phyloP scores from a whole-genome alignment of 2,113 vertebrate species.

The Catharus minimus region DNA sequence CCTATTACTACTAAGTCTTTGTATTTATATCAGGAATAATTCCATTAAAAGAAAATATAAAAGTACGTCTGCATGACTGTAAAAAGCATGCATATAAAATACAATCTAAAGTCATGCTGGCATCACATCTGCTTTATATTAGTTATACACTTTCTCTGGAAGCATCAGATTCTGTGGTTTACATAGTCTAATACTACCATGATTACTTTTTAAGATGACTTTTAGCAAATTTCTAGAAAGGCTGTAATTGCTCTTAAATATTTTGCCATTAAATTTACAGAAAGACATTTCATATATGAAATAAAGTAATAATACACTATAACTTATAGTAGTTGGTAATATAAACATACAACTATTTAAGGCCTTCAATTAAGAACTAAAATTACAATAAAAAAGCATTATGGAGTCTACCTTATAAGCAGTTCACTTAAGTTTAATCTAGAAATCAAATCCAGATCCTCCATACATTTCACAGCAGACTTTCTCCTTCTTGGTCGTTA shows the following conservation, averaged over 20 bases:
- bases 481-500: neutral
- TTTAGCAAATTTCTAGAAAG: neutral
- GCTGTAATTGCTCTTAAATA: neutral
- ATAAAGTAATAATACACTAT: neutral
- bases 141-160: neutral
- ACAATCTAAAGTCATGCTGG: neutral
- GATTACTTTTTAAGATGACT: neutral
- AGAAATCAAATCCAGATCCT: constrained; percentile 31
- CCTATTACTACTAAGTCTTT: neutral
- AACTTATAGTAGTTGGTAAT: neutral
- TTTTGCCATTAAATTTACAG: neutral
- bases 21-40: neutral
- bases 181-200: neutral
- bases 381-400: constrained; percentile 11
- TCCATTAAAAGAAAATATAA: neutral
- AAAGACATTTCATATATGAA: neutral
- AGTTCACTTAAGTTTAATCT: neutral
- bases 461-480: neutral
- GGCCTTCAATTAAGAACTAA: neutral
- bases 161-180: neutral
- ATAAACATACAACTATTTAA: neutral
- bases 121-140: neutral
- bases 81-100: neutral
- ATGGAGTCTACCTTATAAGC: neutral
- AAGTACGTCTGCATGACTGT: neutral